These are phyloP conservation scores for Chinchilla lanigera DNA, from an alignment of 2,113 vertebrate genomes.

Conservation along the genomic window DNA sequence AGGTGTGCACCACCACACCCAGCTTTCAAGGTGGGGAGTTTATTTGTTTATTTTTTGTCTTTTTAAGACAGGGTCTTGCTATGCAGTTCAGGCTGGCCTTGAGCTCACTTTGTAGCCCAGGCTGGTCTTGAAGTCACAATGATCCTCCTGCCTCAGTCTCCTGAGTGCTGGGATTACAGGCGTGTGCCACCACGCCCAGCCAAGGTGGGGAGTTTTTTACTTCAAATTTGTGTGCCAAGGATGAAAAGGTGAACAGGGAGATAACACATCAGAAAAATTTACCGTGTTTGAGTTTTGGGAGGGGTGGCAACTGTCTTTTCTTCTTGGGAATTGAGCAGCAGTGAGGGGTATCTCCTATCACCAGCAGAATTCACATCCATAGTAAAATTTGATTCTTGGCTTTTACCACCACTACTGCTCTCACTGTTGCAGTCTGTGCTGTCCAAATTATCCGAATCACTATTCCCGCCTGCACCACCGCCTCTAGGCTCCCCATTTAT, in stretches of 20 bases:
- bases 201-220: neutral
- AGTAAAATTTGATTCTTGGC: conserved; percentile 95
- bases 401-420: conserved; percentile 96
- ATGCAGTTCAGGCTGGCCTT: neutral
- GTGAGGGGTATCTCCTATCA: conserved; percentile 90
- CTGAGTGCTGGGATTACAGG: neutral
- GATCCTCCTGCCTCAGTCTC: neutral
- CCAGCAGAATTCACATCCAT: conserved; percentile 90
- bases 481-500: conserved; percentile 95
- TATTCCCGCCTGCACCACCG: conserved; percentile 92
- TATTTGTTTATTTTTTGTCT: too few species aligned
- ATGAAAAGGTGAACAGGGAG: neutral
- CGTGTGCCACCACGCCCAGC: neutral
- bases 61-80: neutral
- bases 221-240: conserved; percentile 38
- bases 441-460: conserved; percentile 97
- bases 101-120: neutral
- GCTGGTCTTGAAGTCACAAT: neutral
- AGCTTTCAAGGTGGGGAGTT: neutral
- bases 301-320: conserved; percentile 91
- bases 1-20: neutral
- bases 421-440: conserved; percentile 98
- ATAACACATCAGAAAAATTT: conserved; percentile 70
- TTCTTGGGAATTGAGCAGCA: conserved; percentile 89
- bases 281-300: conserved; percentile 93